Conservation (phyloP, 2,797 vertebrate genomes). For the Hydrocynus forskahlii region DNA sequence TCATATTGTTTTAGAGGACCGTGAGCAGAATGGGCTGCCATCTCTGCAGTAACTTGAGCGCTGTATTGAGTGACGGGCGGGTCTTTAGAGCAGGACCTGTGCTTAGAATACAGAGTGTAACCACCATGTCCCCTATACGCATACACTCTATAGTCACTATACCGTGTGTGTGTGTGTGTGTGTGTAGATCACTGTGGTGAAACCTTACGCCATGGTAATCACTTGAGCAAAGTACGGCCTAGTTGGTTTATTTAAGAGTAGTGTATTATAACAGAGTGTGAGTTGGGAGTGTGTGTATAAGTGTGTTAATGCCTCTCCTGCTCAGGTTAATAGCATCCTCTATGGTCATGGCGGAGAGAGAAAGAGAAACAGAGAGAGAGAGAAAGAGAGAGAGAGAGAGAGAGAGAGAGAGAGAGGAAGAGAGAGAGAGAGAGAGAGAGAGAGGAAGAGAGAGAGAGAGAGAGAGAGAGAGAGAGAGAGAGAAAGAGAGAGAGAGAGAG, state of each 20-base stretch:
- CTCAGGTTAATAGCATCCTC: neutral
- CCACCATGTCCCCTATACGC: neutral
- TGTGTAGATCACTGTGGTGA: slow-evolving; percentile 5
- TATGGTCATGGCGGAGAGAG: neutral
- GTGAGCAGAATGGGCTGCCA: slow-evolving; percentile 28
- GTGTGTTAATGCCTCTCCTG: slow-evolving; percentile 57
- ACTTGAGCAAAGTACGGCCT: neutral
- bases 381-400: no score
- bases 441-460: neutral
- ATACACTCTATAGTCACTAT: neutral
- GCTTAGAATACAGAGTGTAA: slow-evolving; percentile 33
- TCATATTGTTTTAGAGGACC: slow-evolving; percentile 30
- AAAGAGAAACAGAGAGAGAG: neutral
- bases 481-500: neutral
- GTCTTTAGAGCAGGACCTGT: slow-evolving; percentile 36
- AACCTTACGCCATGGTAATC: neutral
- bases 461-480: slow-evolving; percentile 9
- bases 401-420: no score
- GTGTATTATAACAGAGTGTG: neutral
- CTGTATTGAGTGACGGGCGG: slow-evolving; percentile 43
- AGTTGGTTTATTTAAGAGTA: neutral
- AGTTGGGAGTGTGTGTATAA: slow-evolving; percentile 3
- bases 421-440: no score
- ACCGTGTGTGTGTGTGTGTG: neutral
- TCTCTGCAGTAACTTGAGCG: slow-evolving; percentile 30